Conservation (phyloP, 2,113 vertebrate species). For the Hiodon tergisus region DNA sequence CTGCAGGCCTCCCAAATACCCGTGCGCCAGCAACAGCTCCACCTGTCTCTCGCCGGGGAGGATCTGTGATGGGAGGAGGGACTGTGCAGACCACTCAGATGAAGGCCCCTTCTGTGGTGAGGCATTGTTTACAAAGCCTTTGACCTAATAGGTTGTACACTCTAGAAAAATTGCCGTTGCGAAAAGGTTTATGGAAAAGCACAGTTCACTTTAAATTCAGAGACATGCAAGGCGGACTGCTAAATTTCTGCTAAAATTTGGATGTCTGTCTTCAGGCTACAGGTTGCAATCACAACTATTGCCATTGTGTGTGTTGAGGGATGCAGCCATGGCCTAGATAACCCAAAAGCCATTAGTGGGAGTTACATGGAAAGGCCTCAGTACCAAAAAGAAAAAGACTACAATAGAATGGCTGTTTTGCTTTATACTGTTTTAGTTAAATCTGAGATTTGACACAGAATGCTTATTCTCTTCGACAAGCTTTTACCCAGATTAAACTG, state of each 20-base stretch:
- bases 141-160: not conserved
- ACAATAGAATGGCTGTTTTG: no score
- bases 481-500: no score
- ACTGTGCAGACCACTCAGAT: constrained; percentile 91
- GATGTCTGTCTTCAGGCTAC: no score
- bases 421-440: no score
- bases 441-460: no score
- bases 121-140: not conserved
- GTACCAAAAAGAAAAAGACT: not conserved
- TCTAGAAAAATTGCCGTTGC: not conserved
- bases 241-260: no score
- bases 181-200: no score
- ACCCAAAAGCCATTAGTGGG: not conserved
- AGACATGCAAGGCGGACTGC: no score
- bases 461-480: no score
- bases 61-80: constrained; percentile 87
- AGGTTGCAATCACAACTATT: no score
- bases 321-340: not conserved
- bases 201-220: no score
- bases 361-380: not conserved
- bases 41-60: constrained; percentile 88
- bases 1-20: constrained; percentile 92
- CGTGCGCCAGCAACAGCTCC: constrained; percentile 86
- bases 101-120: constrained; percentile 93
- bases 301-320: no score